A percentile compares a stretch with the other conserved stretches of the same genome.
Conservation (phyloP, 2,888 invertebrate genomes). For the Aporophyla nigra region DNA sequence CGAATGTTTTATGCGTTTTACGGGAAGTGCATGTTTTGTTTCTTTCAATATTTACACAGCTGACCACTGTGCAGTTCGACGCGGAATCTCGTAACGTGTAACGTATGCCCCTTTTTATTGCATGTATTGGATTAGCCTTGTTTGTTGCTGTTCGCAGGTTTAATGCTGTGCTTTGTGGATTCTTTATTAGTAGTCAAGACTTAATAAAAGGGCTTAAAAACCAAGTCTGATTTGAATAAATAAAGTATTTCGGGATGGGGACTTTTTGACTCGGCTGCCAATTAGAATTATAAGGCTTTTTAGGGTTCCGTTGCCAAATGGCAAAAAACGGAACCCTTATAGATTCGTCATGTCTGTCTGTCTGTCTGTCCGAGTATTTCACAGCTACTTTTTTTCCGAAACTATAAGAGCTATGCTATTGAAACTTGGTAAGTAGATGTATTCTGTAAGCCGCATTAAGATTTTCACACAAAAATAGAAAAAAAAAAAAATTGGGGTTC, state of each 20-base stretch:
- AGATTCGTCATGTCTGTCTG: too few species aligned
- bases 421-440: too few species aligned
- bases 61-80: constrained; percentile 31
- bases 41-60: constrained; percentile 65
- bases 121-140: constrained; percentile 13
- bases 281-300: background rate
- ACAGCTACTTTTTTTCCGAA: too few species aligned
- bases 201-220: background rate
- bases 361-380: too few species aligned
- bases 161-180: constrained; percentile 25
- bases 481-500: too few species aligned
- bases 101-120: constrained; percentile 19
- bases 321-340: background rate
- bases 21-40: constrained; percentile 50
- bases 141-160: constrained; percentile 22
- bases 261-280: background rate
- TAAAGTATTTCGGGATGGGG: background rate
- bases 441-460: too few species aligned
- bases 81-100: constrained; percentile 10
- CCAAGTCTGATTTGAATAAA: background rate
- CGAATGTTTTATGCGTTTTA: constrained; percentile 68
- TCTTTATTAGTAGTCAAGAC: background rate
- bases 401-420: too few species aligned
- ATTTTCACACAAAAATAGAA: too few species aligned
- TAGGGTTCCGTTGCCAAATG: too few species aligned